phyloP scores from a whole-genome alignment of 2,888 invertebrate genomes.

The Aleiodes alternator region DNA sequence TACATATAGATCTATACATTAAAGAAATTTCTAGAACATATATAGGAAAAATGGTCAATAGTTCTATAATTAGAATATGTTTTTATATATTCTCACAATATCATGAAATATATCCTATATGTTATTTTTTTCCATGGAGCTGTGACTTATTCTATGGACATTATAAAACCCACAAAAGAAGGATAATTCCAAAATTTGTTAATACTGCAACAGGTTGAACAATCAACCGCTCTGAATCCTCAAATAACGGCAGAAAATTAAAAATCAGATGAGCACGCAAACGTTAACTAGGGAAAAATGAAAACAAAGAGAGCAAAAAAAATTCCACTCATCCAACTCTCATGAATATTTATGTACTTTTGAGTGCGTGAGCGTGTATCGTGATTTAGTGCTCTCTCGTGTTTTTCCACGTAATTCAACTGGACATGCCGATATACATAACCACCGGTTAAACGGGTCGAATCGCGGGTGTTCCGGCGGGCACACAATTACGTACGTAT shows the following conservation, averaged over 20 bases:
- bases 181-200: not conserved
- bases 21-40: too few species aligned
- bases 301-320: not conserved
- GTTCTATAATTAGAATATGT: too few species aligned
- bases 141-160: not conserved
- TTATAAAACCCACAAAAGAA: not conserved
- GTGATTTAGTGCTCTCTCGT: constrained; percentile 37
- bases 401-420: constrained; percentile 44
- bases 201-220: constrained; percentile 24
- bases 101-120: too few species aligned
- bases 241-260: constrained; percentile 12
- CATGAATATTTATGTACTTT: constrained; percentile 35
- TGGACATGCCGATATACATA: constrained; percentile 46
- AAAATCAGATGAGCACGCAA: not conserved
- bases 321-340: not conserved
- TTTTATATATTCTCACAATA: too few species aligned
- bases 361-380: constrained; percentile 11
- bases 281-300: not conserved
- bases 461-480: constrained; percentile 49
- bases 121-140: too few species aligned
- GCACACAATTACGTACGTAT: constrained; percentile 69
- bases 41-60: too few species aligned
- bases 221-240: not conserved
- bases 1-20: too few species aligned
- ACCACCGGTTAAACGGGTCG: constrained; percentile 45